Evolutionary conservation across 1,140 invertebrate genomes (phyloP), one percentile per base, ranked within the genome.

Genomic region (Lepidotrigona ventralis): DNA sequence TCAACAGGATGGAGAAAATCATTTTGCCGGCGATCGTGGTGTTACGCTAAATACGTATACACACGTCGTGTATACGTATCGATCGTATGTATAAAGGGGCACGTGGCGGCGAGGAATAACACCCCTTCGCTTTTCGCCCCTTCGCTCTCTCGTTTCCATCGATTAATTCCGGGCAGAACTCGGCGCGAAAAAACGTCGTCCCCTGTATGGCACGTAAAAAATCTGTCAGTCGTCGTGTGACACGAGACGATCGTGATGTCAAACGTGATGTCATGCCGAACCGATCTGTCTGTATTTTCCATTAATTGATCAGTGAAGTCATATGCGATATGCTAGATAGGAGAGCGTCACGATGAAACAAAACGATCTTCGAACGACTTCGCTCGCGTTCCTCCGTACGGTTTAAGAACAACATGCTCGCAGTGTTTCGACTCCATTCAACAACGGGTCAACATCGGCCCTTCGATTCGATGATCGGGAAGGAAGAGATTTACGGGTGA

Each of bases 401-500:
- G 33, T 3, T 33, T 1, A 39, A 39, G 39, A 39, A 8, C 39
- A 46, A 46, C 4, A 21, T 63, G n/a, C 23, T 8, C 56, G 73
- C 17, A 33, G 21, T 19, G 73, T 76, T 46, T 60, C n/a, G 5
- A 29, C n/a, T 83, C 58, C 54, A 51, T n/a, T 19, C 26, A 77
- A 26, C 26, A 66, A 26, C 33, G 21, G 26, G 39, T 68, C 33
- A 53, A 70, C 46, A 46, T 23, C 12, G 74, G 29, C 73, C 46
- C 21, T 23, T 51, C 51, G 76, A 78, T 54, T 77, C 51, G 23
- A 66, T 33, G 39, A 39, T 78, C 53, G 86, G 74, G 85, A 39
- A 73, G 54, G 63, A 79, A 74, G 46, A 85, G 11, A 66, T 66
- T n/a, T 56, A 87, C 66, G 76, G 73, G 68, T 82, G 87, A 88